Evolutionary conservation across 2,797 vertebrate genomes (phyloP), one percentile per base, ranked within the genome.

Genomic region (Lerista edwardsae): DNA sequence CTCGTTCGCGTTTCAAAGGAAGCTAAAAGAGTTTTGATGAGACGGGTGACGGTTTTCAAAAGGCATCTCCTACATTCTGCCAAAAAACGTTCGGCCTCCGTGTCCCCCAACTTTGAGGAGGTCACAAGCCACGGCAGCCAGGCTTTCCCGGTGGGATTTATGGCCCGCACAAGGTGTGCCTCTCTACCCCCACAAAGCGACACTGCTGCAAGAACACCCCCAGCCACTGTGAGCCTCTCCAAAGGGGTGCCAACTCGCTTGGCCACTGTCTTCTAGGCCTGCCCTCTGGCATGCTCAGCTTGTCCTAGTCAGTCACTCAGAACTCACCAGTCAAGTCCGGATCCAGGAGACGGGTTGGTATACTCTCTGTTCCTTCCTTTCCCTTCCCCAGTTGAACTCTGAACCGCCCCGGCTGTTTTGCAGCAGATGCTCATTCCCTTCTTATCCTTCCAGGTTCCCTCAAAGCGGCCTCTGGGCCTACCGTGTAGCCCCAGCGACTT

Each of bases 311-410:
- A 98, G 98, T 98, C 97, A 82, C 86, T 67, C 94, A 92, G 96
- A 93, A 95, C 95, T 95, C 95, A 95, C 94, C 86, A 95, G 95
- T 96, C 94, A 96, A 95, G 91, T 92, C 64, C 61, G 96, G 93
- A 94, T 86, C 89, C 65, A 34, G 92, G 93, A 93, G 91, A 92
- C 92, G 71, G 98, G 98, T 98, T 97, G 97, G 98, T 99, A 99
- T 96, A 88, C 31, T 3, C 2, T 67, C 31, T 59, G 10, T 83
- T 82, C 39, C 27, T 25, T 78, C 29, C 9, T 62, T 6, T 29
- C 29, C 15, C 27, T 39, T 73, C 8, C 15, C 72, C 11, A 31
- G 0, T 68, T 85, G 90, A 4, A 81, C 88, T 87, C 44, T 23
- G 4, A 88, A 79, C 91, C 80, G 14, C 92, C 86, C 51, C 90